A percentile compares a stretch with the other conserved stretches of the same genome.
These are phyloP conservation scores for Cotesia vestalis DNA, from an alignment of 1,140 invertebrate species.

Conservation along the genomic window DNA sequence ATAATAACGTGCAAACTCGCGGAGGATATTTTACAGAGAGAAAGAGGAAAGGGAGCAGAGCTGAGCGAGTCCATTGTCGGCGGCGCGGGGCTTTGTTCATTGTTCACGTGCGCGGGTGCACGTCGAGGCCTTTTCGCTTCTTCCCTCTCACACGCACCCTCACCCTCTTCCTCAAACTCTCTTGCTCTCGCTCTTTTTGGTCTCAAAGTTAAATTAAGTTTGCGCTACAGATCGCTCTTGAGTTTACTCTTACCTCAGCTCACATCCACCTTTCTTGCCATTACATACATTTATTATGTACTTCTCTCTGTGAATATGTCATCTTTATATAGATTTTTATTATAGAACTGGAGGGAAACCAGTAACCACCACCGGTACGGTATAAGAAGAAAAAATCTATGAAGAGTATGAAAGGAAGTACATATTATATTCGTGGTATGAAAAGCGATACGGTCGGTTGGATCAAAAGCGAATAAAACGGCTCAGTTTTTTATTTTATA, in stretches of 20 bases:
- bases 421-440: slow-evolving; percentile 5
- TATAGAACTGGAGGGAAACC: background rate
- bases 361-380: background rate
- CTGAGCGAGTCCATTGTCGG: slow-evolving; percentile 33
- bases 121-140: background rate
- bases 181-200: background rate
- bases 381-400: background rate
- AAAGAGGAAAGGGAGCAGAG: slow-evolving; percentile 19
- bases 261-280: slow-evolving; percentile 5
- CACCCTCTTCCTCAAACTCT: background rate
- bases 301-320: background rate
- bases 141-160: background rate
- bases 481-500: background rate
- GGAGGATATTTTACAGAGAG: background rate
- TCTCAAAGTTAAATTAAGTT: slow-evolving; percentile 38
- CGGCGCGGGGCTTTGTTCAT: slow-evolving; percentile 36
- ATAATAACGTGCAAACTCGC: slow-evolving; percentile 30
- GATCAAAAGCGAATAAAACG: slow-evolving; percentile 9
- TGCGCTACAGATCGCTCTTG: slow-evolving; percentile 18
- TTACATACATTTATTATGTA: slow-evolving; percentile 9
- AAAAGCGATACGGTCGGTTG: slow-evolving; percentile 4
- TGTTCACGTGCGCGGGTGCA: slow-evolving; percentile 26
- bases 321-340: slow-evolving; percentile 4
- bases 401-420: background rate
- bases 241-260: slow-evolving; percentile 14